phyloP scores from a whole-genome alignment of 2,797 vertebrate genomes.

The Hydrolagus colliei region DNA sequence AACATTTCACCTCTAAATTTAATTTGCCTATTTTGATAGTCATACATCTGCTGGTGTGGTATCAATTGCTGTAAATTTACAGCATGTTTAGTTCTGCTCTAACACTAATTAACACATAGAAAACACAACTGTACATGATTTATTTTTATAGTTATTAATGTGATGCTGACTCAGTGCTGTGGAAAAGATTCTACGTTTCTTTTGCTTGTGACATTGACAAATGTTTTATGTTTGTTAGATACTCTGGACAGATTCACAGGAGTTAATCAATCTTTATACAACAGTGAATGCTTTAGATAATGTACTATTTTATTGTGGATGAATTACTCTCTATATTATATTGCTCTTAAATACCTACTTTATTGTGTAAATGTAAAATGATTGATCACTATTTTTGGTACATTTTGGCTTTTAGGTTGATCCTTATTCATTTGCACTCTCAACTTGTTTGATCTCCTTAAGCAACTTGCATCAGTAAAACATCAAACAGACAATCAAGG shows the following conservation, averaged over 20 bases:
- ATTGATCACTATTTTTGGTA: neutral
- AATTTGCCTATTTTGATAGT: slow-evolving; percentile 15
- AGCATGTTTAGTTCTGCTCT: slow-evolving; percentile 19
- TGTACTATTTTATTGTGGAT: too few species aligned
- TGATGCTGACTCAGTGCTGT: slow-evolving; percentile 9
- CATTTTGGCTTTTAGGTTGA: neutral
- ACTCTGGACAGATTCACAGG: neutral
- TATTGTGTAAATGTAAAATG: too few species aligned
- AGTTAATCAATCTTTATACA: neutral
- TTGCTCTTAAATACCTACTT: too few species aligned
- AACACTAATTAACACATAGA: slow-evolving; percentile 29
- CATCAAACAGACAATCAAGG: too few species aligned
- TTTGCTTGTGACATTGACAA: neutral
- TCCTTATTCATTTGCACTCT: too few species aligned
- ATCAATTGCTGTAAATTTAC: slow-evolving; percentile 22
- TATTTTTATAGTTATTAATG: slow-evolving; percentile 12
- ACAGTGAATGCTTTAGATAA: neutral
- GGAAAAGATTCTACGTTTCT: neutral
- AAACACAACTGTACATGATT: slow-evolving; percentile 26
- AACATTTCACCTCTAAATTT: neutral
- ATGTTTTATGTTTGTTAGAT: neutral
- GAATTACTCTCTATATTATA: too few species aligned
- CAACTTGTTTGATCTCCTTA: too few species aligned
- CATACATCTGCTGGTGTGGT: slow-evolving; percentile 22
- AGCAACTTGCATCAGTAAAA: too few species aligned